Evolutionary conservation across 2,113 vertebrate species (phyloP), one percentile per base, ranked within the genome.

Genomic region (Heterotis niloticus): DNA sequence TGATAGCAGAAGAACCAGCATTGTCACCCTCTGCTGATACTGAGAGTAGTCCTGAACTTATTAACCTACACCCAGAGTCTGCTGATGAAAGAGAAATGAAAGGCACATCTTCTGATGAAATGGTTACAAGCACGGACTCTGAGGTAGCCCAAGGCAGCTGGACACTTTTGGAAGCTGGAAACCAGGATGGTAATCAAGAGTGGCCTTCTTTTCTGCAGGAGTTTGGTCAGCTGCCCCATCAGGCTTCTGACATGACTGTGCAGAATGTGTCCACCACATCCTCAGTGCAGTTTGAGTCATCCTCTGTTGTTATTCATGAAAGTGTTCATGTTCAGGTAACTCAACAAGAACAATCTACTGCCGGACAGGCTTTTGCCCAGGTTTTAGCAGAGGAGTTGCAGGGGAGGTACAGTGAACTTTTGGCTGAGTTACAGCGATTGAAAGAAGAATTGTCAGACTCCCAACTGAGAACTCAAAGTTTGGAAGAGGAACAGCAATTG

Each of bases 131-230:
- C 66, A 92, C 88, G 23, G 92, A 93, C 80, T 93, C 92, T 11
- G 92, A 93, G 81, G 92, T 93, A 56, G 91, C 89, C 28, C 92
- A 92, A 83, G 93, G 90, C 86, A 93, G 91, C 87, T 93, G 92
- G 92, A 93, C 92, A 3, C 88, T 93, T 24, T 77, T 92, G 68
- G 92, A 93, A 69, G 91, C 92, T 64, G 75, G 91, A 70, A 92
- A 90, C 83, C 92, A 92, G 83, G 92, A 93, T 3, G 86, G 86
- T 29, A 81, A 85, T 73, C 89, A 91, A 76, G 91, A 93, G 70
- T 93, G 91, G 91, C 88, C 89, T 12, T 83, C 88, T 10, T 62
- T 83, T 5, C 51, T 86, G 67, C 90, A 91, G 80, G 90, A 91
- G 70, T 86, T 90, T 13, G 78, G 82, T 62, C 88, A 90, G 44